Percentiles rank a stretch among this genome's conserved stretches.
Conservation (phyloP, 2,888 invertebrate genomes). For the Heliconius aoede region DNA sequence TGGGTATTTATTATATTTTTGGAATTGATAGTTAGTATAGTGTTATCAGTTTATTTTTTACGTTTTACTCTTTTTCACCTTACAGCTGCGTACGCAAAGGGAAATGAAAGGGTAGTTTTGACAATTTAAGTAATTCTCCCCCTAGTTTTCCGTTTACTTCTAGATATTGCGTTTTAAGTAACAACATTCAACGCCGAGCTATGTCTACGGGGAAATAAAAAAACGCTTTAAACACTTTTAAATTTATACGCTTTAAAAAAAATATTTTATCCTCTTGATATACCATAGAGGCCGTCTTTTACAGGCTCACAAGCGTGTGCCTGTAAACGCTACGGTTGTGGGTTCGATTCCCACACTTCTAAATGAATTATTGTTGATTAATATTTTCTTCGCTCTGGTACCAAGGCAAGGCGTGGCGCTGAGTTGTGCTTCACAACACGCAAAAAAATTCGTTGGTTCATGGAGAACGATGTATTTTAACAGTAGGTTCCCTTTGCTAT, state of each 20-base stretch:
- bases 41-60: background rate
- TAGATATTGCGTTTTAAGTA: background rate
- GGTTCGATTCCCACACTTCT: background rate
- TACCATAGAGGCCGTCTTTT: no score
- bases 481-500: background rate
- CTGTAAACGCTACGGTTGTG: background rate
- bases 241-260: no score
- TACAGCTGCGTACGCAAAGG: background rate
- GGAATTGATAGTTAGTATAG: background rate
- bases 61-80: no score
- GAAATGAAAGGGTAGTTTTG: no score
- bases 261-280: no score
- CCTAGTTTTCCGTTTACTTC: background rate
- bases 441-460: no score
- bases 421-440: background rate
- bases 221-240: no score
- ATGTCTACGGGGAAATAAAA: no score
- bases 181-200: background rate
- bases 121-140: background rate
- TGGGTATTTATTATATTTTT: conserved; percentile 50
- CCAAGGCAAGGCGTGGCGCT: no score
- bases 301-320: background rate
- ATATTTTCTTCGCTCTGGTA: no score
- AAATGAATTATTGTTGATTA: background rate
- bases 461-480: no score